These are phyloP conservation scores for Euzetes globulus DNA, from an alignment of 2,888 invertebrate species.

Conservation along the genomic window DNA sequence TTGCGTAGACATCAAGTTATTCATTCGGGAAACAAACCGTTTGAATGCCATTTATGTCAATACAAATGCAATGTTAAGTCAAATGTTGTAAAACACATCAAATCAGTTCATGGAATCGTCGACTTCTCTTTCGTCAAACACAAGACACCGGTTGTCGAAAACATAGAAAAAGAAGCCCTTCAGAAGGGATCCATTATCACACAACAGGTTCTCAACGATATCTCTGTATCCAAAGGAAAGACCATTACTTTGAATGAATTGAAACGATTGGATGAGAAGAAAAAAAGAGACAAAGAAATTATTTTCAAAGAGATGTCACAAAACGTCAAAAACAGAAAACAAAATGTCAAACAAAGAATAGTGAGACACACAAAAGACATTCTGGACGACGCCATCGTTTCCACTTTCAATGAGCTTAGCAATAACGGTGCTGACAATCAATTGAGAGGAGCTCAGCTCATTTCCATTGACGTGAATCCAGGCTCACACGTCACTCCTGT, in stretches of 20 bases:
- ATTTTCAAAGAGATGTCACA: not conserved
- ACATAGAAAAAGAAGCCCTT: not conserved
- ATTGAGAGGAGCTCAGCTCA: not conserved
- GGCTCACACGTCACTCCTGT: not conserved
- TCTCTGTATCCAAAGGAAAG: not conserved
- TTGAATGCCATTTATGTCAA: not conserved
- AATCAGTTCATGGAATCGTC: not conserved
- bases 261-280: not conserved
- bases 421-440: not conserved
- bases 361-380: not conserved
- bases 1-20: not conserved
- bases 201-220: not conserved
- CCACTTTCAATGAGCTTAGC: not conserved
- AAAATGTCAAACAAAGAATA: not conserved
- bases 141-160: not conserved
- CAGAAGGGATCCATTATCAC: not conserved
- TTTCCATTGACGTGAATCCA: not conserved
- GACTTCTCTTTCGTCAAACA: not conserved
- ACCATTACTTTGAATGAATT: not conserved
- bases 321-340: not conserved
- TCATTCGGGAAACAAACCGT: not conserved
- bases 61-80: conserved; percentile 8
- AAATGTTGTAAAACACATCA: conserved; percentile 1
- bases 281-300: not conserved
- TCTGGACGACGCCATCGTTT: not conserved